Conservation (phyloP, 2,888 invertebrate genomes). For the Melipona bicolor region DNA sequence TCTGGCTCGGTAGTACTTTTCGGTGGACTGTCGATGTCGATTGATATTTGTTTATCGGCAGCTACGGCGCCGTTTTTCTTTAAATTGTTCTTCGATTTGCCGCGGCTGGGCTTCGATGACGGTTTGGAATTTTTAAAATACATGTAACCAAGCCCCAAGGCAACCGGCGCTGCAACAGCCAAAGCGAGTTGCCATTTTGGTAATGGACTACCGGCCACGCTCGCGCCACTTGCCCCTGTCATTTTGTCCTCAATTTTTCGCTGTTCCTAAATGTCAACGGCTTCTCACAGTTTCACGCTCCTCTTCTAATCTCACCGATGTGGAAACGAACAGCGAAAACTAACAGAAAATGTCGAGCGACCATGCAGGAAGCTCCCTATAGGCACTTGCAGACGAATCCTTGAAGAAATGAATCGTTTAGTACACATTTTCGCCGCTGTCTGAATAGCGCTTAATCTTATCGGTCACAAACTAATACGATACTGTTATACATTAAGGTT, state of each 20-base stretch:
- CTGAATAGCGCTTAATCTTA: conserved; percentile 17
- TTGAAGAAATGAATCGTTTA: conserved; percentile 31
- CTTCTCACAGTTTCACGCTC: background rate
- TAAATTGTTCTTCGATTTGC: conserved; percentile 70
- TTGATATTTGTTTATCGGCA: conserved; percentile 86
- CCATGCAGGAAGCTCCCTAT: conserved; percentile 39
- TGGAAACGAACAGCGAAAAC: conserved; percentile 24
- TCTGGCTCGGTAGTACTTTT: conserved; percentile 54
- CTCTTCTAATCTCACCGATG: conserved; percentile 19
- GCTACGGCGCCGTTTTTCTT: conserved; percentile 84
- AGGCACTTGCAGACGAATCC: conserved; percentile 46
- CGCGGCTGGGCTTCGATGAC: conserved; percentile 67
- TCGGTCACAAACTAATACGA: background rate
- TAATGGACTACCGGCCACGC: conserved; percentile 85
- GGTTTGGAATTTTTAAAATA: conserved; percentile 87
- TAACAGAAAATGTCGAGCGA: conserved; percentile 16
- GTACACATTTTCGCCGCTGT: conserved; percentile 38
- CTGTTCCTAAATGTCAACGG: conserved; percentile 8
- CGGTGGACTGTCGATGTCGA: conserved; percentile 86
- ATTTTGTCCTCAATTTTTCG: conserved; percentile 60
- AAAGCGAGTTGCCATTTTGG: conserved; percentile 95
- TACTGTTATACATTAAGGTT: background rate
- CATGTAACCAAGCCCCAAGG: conserved; percentile 92
- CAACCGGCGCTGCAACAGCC: conserved; percentile 93
- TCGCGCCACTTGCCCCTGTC: conserved; percentile 74